These are phyloP conservation scores for Indicator maculatus DNA, from an alignment of 2,113 vertebrate species.

Conservation along the genomic window DNA sequence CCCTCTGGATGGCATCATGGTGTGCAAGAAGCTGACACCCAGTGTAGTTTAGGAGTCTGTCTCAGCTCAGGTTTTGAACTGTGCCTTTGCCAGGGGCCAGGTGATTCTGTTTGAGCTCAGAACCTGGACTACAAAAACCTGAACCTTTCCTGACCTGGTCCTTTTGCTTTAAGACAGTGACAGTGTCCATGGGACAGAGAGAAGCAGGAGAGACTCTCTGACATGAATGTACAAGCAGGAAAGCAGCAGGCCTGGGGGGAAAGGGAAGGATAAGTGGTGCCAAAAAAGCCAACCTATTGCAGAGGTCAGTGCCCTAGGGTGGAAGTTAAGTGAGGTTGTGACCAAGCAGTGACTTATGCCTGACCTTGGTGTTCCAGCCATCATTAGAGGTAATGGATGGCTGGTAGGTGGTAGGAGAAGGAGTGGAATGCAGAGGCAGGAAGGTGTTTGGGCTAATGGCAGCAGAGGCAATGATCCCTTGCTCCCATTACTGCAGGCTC, in stretches of 20 bases:
- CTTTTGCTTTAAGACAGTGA: neutral
- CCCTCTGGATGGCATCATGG: too few relatives aligned
- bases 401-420: neutral
- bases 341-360: neutral
- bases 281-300: neutral
- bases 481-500: neutral
- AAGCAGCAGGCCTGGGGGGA: neutral
- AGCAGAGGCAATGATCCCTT: neutral
- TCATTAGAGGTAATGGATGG: neutral
- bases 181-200: neutral
- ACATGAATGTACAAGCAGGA: neutral
- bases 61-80: neutral
- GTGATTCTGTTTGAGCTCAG: neutral
- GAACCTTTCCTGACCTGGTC: neutral
- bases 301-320: neutral
- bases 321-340: neutral
- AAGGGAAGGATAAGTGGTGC: neutral
- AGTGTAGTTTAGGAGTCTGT: neutral
- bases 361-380: neutral
- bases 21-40: neutral
- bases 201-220: neutral
- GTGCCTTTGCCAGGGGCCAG: neutral
- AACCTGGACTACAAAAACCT: neutral
- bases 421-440: neutral
- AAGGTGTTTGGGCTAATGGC: slow-evolving; percentile 10